Base-by-base conservation (phyloP, 2,888 invertebrate species). In the Hirtodrosophila trivittata region DNA sequence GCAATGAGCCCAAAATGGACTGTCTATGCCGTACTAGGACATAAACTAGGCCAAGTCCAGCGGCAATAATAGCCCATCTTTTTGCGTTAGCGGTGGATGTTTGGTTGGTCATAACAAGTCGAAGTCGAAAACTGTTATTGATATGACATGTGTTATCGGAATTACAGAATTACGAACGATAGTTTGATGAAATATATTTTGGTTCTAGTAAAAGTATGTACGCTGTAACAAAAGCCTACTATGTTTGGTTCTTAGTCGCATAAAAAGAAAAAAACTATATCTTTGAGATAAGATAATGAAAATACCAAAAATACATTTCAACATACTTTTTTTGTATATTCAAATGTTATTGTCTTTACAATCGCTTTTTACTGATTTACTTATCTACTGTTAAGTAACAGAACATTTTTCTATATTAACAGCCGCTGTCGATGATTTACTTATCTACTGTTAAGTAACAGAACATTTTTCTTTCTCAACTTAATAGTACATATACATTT, bases 1-100 rank as follows among this genome's bases (percentile, higher is more conserved):
- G 78, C 3, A 91, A 21, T 0, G 66, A 69, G 1, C 72, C 41
- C 6, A 87, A 71, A 62, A 95, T 94, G 92, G 92, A 93, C 49
- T 94, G 62, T 0, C 88, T 84, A 52, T 89, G 87, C 3, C 86
- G 86, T 9, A 89, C 59, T 1, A 90, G 57, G 1, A 90, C 72
- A 37, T 85, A 89, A 0, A 89, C 65, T 1, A 91, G 28, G 0
- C 91, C 90, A 10, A 89, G 54, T 9, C 91, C 80, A 1, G 89
- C 87, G 5, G 86, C 87, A 0, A 83, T 5, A 4, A 83, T 21
- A 0, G 86, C 84, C 64, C 38, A 73, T 55, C 52, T 60, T 1
- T 45, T 47, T 1, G 54, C 33, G 32, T 14, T 47, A 0, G 25
- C 37, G 0, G 37, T 41, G 10, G 43, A 12, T 12, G 50, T 14